These are phyloP conservation scores for Brachionichthys hirsutus DNA, from an alignment of 2,113 vertebrate genomes.

Conservation along the genomic window DNA sequence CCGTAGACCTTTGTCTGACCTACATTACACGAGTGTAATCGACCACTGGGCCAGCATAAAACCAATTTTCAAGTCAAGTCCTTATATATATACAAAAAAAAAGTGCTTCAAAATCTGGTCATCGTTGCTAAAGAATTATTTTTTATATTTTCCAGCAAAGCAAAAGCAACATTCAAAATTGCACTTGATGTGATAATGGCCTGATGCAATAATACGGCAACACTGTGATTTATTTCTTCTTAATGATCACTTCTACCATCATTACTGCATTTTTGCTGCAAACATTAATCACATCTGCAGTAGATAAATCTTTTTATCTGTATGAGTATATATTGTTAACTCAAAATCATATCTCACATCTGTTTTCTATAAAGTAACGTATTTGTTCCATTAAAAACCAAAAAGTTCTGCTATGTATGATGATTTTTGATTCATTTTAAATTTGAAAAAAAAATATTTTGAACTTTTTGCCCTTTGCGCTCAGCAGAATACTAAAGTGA, in stretches of 20 bases:
- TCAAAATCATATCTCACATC: neutral
- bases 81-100: slow-evolving; percentile 29
- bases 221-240: neutral
- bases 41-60: slow-evolving; percentile 37
- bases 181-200: slow-evolving; percentile 18
- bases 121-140: slow-evolving; percentile 4
- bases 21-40: slow-evolving; percentile 47
- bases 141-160: neutral
- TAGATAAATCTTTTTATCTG: neutral
- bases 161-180: slow-evolving; percentile 7
- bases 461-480: slow-evolving; percentile 16
- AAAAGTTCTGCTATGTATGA: too few species aligned
- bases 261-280: neutral
- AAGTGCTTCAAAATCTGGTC: slow-evolving; percentile 33
- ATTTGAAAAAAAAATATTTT: neutral
- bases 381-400: too few species aligned
- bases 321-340: too few species aligned
- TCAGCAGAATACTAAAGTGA: slow-evolving; percentile 39
- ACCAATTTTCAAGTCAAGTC: slow-evolving; percentile 30
- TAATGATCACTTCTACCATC: neutral
- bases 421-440: too few species aligned
- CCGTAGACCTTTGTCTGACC: slow-evolving; percentile 40
- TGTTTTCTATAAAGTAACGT: neutral
- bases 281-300: neutral
- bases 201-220: slow-evolving; percentile 9